Evolutionary conservation across 2,797 vertebrate species (phyloP), one percentile per base, ranked within the genome.

Genomic region (Eutrigla gurnardus): DNA sequence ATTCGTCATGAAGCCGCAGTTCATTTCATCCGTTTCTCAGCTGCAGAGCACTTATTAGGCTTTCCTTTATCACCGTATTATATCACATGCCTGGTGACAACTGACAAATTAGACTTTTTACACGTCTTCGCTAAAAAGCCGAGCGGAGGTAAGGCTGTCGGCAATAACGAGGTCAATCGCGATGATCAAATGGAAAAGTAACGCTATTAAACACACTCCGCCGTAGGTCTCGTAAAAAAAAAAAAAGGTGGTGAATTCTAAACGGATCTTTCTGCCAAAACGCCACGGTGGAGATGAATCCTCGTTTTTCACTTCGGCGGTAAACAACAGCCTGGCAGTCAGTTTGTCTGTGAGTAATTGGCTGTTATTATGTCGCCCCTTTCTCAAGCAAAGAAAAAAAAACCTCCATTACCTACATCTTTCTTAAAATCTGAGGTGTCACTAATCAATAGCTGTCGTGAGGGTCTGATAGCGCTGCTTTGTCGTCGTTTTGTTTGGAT

Each of bases 301-400:
- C 74, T 85, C 46, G 55, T 89, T 82, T 70, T 79, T 87, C 82
- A 81, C 36, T 17, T 47, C 1, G 50, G 46, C 18, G 40, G 64
- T 79, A 71, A 87, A 82, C 77, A 86, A 71, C 45, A 65, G 46
- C n/a, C 62, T n/a, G 5, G 33, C 61, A 60, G 73, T 67, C 57
- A 17, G 60, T 80, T 86, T 70, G 77, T 70, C 80, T 75, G 32
- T 63, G 70, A 89, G 75, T 86, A 84, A 89, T 85, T 80, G 81
- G 11, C 75, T 83, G 89, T 81, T 82, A 88, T 83, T 78, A 60
- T 77, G 73, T 67, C 58, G 57, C 61, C 70, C 71, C 69, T 47
- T 70, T 54, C 58, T 78, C 57, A 39, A 69, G 67, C 54, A 63
- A 52, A 86, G 25, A 25, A 25, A 25, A 25, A 25, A 25, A 25